These are phyloP conservation scores for Lycodopsis pacificus DNA, from an alignment of 2,797 vertebrate species.

Conservation along the genomic window DNA sequence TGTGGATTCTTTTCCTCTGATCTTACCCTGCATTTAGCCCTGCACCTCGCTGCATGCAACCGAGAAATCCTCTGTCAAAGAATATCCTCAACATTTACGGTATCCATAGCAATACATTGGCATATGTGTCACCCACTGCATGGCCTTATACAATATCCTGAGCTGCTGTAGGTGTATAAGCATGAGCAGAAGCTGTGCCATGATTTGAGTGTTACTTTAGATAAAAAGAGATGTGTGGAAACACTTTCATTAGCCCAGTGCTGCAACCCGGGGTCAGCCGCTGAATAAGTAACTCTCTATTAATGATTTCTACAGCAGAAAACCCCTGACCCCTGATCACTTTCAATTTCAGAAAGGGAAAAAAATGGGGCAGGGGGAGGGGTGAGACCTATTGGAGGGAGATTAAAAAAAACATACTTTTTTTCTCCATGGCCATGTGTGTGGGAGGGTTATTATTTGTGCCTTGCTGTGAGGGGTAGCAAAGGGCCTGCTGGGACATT, in stretches of 20 bases:
- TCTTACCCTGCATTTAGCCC: slow-evolving; percentile 45
- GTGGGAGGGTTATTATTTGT: slow-evolving; percentile 83
- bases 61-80: slow-evolving; percentile 63
- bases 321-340: slow-evolving; percentile 85
- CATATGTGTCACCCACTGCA: slow-evolving; percentile 73
- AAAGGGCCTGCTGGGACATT: slow-evolving; percentile 80
- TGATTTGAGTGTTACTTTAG: slow-evolving; percentile 86
- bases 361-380: slow-evolving; percentile 74
- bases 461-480: slow-evolving; percentile 75
- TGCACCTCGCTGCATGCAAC: slow-evolving; percentile 31
- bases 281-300: slow-evolving; percentile 88
- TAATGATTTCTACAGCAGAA: slow-evolving; percentile 88
- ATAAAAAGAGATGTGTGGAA: slow-evolving; percentile 84
- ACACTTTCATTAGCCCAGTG: slow-evolving; percentile 86
- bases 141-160: slow-evolving; percentile 77
- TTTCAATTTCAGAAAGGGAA: slow-evolving; percentile 84
- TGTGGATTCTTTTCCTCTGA: slow-evolving; percentile 39
- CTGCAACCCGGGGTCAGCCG: slow-evolving; percentile 80
- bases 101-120: slow-evolving; percentile 77
- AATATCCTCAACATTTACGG: slow-evolving; percentile 81
- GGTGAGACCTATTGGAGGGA: slow-evolving; percentile 73
- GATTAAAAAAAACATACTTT: slow-evolving; percentile 79
- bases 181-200: slow-evolving; percentile 73
- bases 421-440: slow-evolving; percentile 74
- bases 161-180: slow-evolving; percentile 75